Conservation (phyloP, 2,797 vertebrate species). For the Chaetophractus vellerosus region DNA sequence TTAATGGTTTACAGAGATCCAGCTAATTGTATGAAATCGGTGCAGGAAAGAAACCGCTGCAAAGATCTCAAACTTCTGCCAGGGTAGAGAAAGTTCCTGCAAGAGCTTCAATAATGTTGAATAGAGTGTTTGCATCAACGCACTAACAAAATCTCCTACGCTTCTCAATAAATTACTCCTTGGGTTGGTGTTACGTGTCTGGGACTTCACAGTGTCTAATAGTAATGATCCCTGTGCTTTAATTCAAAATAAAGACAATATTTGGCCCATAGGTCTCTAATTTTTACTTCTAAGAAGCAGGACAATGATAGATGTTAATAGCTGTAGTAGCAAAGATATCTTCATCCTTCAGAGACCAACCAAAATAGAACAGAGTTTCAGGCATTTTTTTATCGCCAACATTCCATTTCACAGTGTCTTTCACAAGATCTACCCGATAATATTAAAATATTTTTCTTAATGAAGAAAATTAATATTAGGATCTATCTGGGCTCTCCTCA, state of each 20-base stretch:
- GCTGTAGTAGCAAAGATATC: background rate
- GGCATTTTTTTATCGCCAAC: background rate
- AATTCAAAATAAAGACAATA: background rate
- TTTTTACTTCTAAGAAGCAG: background rate
- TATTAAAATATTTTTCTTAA: background rate
- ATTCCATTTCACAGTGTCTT: background rate
- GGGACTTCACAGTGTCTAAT: background rate
- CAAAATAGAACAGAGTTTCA: background rate
- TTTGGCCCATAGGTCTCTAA: background rate
- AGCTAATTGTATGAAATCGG: conserved; percentile 41
- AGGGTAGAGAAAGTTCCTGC: background rate
- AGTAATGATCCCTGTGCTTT: background rate
- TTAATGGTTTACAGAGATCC: conserved; percentile 63
- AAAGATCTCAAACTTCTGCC: conserved; percentile 7
- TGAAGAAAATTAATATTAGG: background rate
- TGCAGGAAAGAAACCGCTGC: background rate
- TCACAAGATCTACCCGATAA: background rate
- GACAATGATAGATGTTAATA: background rate
- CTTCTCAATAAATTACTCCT: accelerated
- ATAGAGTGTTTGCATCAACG: background rate
- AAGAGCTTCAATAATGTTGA: background rate
- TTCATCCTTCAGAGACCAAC: background rate
- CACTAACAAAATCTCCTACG: background rate
- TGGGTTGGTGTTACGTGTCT: too few species aligned
- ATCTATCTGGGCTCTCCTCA: background rate